Evolutionary conservation across 2,888 invertebrate species (phyloP), one percentile per base, ranked within the genome.

Genomic region (Stenurella melanura): DNA sequence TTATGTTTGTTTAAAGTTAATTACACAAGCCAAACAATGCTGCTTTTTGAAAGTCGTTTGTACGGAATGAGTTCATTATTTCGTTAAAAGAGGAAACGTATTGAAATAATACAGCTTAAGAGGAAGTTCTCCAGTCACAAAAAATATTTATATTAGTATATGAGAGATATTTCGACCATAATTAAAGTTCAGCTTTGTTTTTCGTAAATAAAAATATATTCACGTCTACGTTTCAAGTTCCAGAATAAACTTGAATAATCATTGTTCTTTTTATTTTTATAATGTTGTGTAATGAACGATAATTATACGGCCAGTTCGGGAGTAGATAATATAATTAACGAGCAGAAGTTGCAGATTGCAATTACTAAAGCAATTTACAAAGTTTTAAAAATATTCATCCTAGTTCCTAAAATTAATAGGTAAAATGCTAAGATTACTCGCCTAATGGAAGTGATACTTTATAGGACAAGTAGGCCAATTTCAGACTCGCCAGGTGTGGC

Each of bases 1-100:
- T 63, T 63, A 63, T 38, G n/a, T 17, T 63, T 34, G 34, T 63
- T 63, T 15, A 18, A 38, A 9, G 30, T 63, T 63, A 34, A 63
- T 63, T 63, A 38, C 11, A n/a, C 38, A 34, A 12, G 21, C 30
- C 10, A 38, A 17, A 63, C 63, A 63, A 38, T 63, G 63, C 30
- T 18, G 26, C 38, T 63, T 38, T 63, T 18, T 10, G 11, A 34
- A 17, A 34, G 17, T 11, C 15, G 34, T 19, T 19, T 19, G 57
- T 57, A n/a, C n/a, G 63, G 9, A 63, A 30, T 17, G 63, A 38
- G 38, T 38, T 61, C 18, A 38, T 63, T 38, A 30, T 17, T 63
- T 63, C 18, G 38, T 38, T 17, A n/a, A 50, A 50, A 50, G 6
- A 50, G 50, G 50, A 50, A n/a, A 50, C 1, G 50, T 50, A 50